Evolutionary conservation across 2,797 vertebrate genomes (phyloP), one percentile per base, ranked within the genome.

Genomic region (Cheirogaleus major): DNA sequence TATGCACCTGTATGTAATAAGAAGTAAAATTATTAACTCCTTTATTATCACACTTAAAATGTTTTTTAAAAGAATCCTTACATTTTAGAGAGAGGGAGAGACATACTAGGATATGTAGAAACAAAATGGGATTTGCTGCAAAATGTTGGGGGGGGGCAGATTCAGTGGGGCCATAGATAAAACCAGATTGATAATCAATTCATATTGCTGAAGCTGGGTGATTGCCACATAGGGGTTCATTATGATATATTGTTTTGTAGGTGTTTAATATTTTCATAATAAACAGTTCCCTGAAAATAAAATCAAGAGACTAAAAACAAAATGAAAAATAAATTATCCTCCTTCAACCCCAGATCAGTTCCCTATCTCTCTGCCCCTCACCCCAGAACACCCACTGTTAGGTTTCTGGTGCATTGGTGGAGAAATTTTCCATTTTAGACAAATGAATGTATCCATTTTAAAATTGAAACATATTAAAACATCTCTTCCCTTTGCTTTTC

Each of bases 221-320:
- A 4, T 0, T 0, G 3, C 4, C 12, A 9, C 18, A 3, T 4
- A 0, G 1, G 4, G 35, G 32, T 11, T 57, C n/a, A 2, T 17
- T 27, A 11, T 0, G 11, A 5, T 0, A 41, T 12, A 9, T 2
- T 11, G 4, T 50, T 38, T 50, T 43, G 59, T 25, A 4, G 13
- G 11, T 30, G 22, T 61, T 88, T 48, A 35, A 32, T 41, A 69
- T 55, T 81, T 92, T 85, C 65, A 43, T 35, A 57, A 57, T 45
- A 90, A 38, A 59, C n/a, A 9, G 52, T 82, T 79, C 43, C 50
- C 70, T 61, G 18, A 86, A 80, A 69, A n/a, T 67, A 41, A 92
- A 80, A n/a, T 11, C 23, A 41, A 76, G 41, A 69, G 25, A 75
- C 6, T 30, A 45, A 22, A 14, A 69, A 20, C 45, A 45, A n/a